Percentiles rank a stretch among this genome's conserved stretches.
These are phyloP conservation scores for Zaprionus obscuricornis DNA, from an alignment of 2,888 invertebrate genomes.

Conservation along the genomic window DNA sequence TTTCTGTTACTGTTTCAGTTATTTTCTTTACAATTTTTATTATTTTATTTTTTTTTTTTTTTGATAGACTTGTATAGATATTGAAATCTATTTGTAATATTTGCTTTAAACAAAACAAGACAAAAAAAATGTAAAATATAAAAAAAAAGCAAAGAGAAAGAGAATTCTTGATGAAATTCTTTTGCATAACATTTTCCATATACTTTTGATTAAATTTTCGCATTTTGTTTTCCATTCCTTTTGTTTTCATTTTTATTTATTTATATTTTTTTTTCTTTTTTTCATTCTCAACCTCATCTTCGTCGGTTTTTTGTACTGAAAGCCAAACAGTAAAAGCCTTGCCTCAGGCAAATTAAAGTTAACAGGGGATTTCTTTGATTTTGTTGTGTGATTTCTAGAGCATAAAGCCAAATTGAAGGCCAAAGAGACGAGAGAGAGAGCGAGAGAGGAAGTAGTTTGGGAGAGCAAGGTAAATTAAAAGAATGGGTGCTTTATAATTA, in stretches of 20 bases:
- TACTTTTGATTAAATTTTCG: conserved; percentile 69
- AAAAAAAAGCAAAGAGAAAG: too few relatives aligned
- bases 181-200: conserved; percentile 39
- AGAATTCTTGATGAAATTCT: conserved; percentile 62
- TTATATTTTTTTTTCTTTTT: conserved; percentile 7
- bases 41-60: conserved; percentile 6
- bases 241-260: conserved; percentile 8
- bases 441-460: not conserved
- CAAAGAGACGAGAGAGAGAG: not conserved
- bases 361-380: conserved; percentile 31
- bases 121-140: conserved; percentile 1
- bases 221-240: conserved; percentile 24
- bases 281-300: too few relatives aligned
- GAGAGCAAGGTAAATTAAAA: not conserved
- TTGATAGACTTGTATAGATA: conserved; percentile 63
- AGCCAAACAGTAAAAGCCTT: conserved; percentile 4
- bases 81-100: conserved; percentile 70
- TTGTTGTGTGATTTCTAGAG: conserved; percentile 10
- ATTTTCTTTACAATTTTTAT: too few relatives aligned
- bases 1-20: conserved; percentile 13
- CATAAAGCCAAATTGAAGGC: conserved; percentile 16
- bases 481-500: conserved; percentile 31
- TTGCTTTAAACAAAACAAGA: conserved; percentile 23
- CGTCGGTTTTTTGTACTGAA: not conserved
- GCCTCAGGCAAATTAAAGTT: conserved; percentile 30